Base-by-base conservation (phyloP, 2,113 vertebrate species). In the Danionella cerebrum region DNA sequence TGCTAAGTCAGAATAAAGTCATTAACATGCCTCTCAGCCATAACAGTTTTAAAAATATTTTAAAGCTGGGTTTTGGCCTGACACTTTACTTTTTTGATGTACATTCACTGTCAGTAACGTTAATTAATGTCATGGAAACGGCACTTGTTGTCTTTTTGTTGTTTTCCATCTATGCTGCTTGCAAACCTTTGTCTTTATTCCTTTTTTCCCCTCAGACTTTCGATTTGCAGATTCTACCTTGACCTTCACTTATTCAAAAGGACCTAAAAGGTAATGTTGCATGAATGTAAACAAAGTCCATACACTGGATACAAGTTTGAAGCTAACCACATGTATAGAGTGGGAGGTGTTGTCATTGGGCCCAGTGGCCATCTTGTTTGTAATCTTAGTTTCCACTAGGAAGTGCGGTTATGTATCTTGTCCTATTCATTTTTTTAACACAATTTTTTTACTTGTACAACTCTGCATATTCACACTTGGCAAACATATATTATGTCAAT, bases 171-270 rank as follows among this genome's bases (percentile, higher is more conserved):
- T 50, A 24, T n/a, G 58, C 10, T 44, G n/a, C 33, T 31, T 47
- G 27, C 19, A 53, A 10, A n/a, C 12, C n/a, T n/a, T 16, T 42
- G 29, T 58, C 21, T 59, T 21, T 13, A 53, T 65, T 58, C 64
- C 22, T 3, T 36, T n/a, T n/a, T n/a, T n/a, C n/a, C n/a, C n/a
- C n/a, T n/a, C 83, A 93, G 92, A 94, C 91, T 94, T 93, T 86
- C 88, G 90, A 83, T 93, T 90, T 76, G 86, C 90, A 14, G 92
- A 93, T 84, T 89, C 91, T 85, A 92, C 92, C 62, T 94, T 93
- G 79, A 92, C 92, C 66, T 94, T 93, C 82, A 92, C 90, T 73
- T 93, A 90, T 73, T 75, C 80, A 8, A 92, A 90, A 80, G 91
- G 91, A 87, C 80, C 86, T 78, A 93, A 87, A 91, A 93, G 92